A percentile compares a stretch with the other conserved stretches of the same genome.
Evolutionary conservation across 2,797 vertebrate genomes (phyloP).

Genomic region (Sandelia bainsii): DNA sequence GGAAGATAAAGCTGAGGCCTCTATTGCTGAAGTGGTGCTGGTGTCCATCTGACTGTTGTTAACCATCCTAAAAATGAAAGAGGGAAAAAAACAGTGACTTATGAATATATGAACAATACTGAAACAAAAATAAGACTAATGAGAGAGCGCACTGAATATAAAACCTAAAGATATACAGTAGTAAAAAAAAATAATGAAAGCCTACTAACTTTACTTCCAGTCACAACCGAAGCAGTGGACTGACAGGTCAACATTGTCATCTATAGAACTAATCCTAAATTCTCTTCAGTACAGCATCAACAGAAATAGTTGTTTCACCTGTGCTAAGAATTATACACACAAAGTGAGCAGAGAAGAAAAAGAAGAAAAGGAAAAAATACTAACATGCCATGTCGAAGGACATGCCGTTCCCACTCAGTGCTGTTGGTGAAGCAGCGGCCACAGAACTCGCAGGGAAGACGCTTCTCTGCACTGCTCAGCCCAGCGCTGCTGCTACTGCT

Average conservation of each 20-base stretch:
- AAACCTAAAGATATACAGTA: neutral
- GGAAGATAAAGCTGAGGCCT: slow-evolving; percentile 72
- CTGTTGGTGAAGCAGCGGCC: slow-evolving; percentile 94
- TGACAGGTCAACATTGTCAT: neutral
- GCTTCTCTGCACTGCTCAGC: slow-evolving; percentile 83
- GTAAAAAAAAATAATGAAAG: neutral
- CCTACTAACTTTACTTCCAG: too few species aligned
- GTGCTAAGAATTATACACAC: neutral
- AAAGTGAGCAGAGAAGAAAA: neutral
- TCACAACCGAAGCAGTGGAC: neutral
- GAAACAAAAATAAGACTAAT: neutral
- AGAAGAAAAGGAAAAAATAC: slow-evolving; percentile 61
- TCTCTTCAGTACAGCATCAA: neutral
- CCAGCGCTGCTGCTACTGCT: slow-evolving; percentile 69
- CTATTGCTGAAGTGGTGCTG: slow-evolving; percentile 69
- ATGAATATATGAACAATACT: neutral
- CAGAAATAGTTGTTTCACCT: neutral
- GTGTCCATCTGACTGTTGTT: slow-evolving; percentile 72
- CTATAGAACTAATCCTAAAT: too few species aligned
- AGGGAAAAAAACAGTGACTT: slow-evolving; percentile 2
- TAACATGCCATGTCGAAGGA: slow-evolving; percentile 98
- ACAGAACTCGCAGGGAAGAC: slow-evolving; percentile 97
- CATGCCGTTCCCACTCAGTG: slow-evolving; percentile 95
- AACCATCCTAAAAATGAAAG: slow-evolving; percentile 73
- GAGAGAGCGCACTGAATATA: neutral